Evolutionary conservation across 2,113 vertebrate genomes (phyloP), one percentile per base, ranked within the genome.

Genomic region (Coracopsis vasa): DNA sequence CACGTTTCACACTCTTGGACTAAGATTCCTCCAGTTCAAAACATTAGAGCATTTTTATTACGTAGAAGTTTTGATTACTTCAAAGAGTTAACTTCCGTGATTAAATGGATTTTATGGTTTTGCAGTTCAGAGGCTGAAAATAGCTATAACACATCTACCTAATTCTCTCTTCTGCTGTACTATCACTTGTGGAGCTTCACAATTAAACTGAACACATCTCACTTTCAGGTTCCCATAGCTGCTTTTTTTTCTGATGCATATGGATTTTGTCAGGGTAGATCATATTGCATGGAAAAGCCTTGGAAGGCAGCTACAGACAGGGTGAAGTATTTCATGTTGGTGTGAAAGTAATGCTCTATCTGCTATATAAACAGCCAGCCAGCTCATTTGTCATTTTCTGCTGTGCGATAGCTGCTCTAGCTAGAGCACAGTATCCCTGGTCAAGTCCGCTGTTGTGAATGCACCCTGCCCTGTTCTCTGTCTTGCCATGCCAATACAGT

Each of bases 401-500:
- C 37, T 60, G 31, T 31, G 35, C 7, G 8, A 11, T 69, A 85
- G n/a, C 44, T 87, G 0, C 58, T 37, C 16, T 33, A 31, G 0
- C 54, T 51, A 23, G 45, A 80, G 24, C 50, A 64, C 44, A 67
- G 13, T 45, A 21, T 28, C 24, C 23, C 8, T 4, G 6, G 16
- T 58, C 42, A 37, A 54, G 18, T 48, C 25, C 53, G 28, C 28
- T 61, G 33, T 54, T 80, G 42, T 78, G 71, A 11, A 29, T 73
- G 14, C 8, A 4, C 19, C 69, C 23, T 78, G 8, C 31, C 23
- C 16, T 37, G 6, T 56, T 61, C 25, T 88, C 7, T 41, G 2
- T 71, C 41, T 80, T 84, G 25, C 1, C 0, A 0, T 47, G 42
- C 73, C 66, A 25, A 0, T 75, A 41, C 54, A 1, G 0, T 35